Evolutionary conservation across 1,140 invertebrate species (phyloP).

Genomic region (Penaeus japonicus): DNA sequence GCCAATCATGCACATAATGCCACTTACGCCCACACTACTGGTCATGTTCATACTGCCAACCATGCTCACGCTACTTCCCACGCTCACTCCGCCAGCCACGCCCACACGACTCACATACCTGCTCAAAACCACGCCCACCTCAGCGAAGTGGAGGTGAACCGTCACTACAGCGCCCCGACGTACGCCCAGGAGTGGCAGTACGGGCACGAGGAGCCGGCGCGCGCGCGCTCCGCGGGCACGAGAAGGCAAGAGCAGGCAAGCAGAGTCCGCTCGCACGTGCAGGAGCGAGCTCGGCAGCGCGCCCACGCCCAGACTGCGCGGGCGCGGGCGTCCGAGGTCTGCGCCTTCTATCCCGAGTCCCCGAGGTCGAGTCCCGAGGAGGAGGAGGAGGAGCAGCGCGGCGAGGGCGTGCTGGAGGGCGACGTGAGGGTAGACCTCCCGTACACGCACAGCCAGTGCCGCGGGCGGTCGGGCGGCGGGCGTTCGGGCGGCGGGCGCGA

Average conservation of each 20-base stretch:
- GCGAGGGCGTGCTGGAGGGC: not conserved
- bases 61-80: not conserved
- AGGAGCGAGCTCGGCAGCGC: not conserved
- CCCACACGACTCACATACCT: not conserved
- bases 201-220: not conserved
- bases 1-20: not conserved
- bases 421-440: constrained; percentile 43
- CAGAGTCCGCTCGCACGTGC: not conserved
- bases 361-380: constrained; percentile 38
- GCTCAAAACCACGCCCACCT: not conserved
- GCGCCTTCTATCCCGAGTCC: constrained; percentile 19
- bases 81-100: not conserved
- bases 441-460: constrained; percentile 43
- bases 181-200: not conserved
- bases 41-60: not conserved
- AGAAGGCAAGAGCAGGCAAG: not conserved
- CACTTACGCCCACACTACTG: not conserved
- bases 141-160: not conserved
- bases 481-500: constrained; percentile 21
- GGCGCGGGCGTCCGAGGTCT: not conserved
- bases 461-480: constrained; percentile 35
- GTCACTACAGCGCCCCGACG: not conserved
- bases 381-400: constrained; percentile 7
- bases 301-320: not conserved
- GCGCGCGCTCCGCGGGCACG: not conserved